A percentile compares a stretch with the other conserved stretches of the same genome.
These are phyloP conservation scores for Phenganax marumi DNA, from an alignment of 92 coral and sea anemone species.

Conservation along the genomic window DNA sequence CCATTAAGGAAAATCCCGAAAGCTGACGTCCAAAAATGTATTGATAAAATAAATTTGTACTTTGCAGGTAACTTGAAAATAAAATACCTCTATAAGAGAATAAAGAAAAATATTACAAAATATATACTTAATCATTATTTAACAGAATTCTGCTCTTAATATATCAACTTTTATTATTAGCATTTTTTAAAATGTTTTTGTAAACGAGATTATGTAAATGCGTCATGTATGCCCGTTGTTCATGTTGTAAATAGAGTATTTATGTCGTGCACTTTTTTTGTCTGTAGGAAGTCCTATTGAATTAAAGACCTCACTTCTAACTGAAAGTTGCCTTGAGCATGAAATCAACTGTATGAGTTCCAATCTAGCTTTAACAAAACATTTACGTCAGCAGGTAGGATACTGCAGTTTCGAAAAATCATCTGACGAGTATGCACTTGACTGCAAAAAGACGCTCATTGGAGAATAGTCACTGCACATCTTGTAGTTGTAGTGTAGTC, in stretches of 20 bases:
- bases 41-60: constrained; percentile 65
- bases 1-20: constrained; percentile 68
- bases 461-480: background rate
- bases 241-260: no score
- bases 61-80: constrained; percentile 58
- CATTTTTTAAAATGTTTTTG: background rate
- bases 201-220: no score
- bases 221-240: no score
- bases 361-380: constrained; percentile 64
- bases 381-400: constrained; percentile 85
- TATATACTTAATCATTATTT: background rate
- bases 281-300: constrained; percentile 60
- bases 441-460: background rate
- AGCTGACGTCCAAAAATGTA: constrained; percentile 59
- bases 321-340: constrained; percentile 60
- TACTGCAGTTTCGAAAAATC: background rate
- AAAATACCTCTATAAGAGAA: background rate
- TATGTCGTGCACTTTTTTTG: background rate
- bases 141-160: background rate
- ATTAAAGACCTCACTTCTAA: constrained; percentile 57
- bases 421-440: background rate
- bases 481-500: background rate
- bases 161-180: no score
- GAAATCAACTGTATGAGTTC: constrained; percentile 58
- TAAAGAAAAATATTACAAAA: background rate